Evolutionary conservation across 2,888 invertebrate genomes (phyloP), one percentile per base, ranked within the genome.

Genomic region (Drosophila pseudotalamancana): DNA sequence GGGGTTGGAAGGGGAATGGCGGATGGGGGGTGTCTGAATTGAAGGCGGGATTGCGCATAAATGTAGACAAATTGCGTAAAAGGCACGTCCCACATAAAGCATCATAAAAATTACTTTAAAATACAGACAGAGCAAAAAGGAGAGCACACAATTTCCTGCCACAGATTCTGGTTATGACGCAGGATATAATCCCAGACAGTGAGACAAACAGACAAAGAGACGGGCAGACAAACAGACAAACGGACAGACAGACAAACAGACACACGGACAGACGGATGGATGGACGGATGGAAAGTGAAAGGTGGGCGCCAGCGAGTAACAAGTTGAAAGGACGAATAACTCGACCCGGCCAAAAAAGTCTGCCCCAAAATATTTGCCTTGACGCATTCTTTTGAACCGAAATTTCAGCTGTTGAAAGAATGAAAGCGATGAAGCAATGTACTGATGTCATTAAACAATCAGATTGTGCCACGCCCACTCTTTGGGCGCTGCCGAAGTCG

Each of bases 61-160:
- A 64, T 74, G 70, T 65, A 70, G 79, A 76, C 78, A 76, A 76
- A 76, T 76, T 76, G 78, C 71, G 76, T 55, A 64, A 78, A 70
- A 55, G 73, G 56, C 75, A 76, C 76, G 79, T 78, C 53, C 60
- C 55, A 64, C 66, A 55, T 54, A 78, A 63, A 66, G 60, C 62
- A 74, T 61, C 65, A 74, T 57, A 67, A 59, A 70, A 78, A 78
- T 76, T 66, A 67, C 64, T 78, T 76, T 57, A 64, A 74, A 73
- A 71, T 35, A 51, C 35, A 27, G 23, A 40, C 35, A 39, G 29
- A 45, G 42, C 27, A 18, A 54, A 51, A 18, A 12, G 21, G 9
- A 19, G 40, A 31, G 42, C 63, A 51, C 8, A 51, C 62, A 53
- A 68, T 68, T 49, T 67, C 43, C 56, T 43, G 59, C 18, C 49